A percentile compares a stretch with the other conserved stretches of the same genome.
These are phyloP conservation scores for Lingula anatina DNA, from an alignment of 2,888 invertebrate species.

Conservation along the genomic window DNA sequence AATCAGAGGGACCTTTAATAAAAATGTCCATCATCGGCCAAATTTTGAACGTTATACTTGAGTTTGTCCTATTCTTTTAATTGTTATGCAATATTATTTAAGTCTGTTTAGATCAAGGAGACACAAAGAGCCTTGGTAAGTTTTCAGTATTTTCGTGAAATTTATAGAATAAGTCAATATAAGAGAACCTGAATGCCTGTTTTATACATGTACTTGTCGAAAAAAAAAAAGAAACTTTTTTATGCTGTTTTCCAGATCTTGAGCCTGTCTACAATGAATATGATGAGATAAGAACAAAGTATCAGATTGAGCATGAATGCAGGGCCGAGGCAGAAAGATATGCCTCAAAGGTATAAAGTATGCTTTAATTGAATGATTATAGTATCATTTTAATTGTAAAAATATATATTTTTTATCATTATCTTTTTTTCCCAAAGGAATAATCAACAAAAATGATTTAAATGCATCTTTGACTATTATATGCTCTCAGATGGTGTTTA, in stretches of 20 bases:
- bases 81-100: neutral
- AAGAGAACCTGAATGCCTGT: too few relatives aligned
- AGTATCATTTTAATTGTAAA: too few relatives aligned
- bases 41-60: neutral
- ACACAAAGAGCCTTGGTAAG: too few relatives aligned
- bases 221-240: neutral
- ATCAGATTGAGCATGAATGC: conserved; percentile 32
- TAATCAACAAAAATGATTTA: too few relatives aligned
- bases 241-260: conserved; percentile 19
- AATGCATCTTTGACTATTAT: too few relatives aligned
- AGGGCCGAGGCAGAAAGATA: conserved; percentile 30
- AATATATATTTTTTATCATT: too few relatives aligned
- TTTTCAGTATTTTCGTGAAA: too few relatives aligned
- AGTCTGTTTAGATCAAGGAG: too few relatives aligned
- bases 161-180: too few relatives aligned
- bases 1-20: neutral
- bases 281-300: conserved; percentile 27
- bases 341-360: conserved; percentile 37
- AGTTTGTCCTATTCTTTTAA: neutral
- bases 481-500: too few relatives aligned
- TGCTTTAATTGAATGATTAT: neutral
- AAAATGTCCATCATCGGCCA: neutral
- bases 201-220: neutral
- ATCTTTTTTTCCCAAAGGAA: too few relatives aligned
- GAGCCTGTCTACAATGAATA: conserved; percentile 33